Evolutionary conservation across 2,888 invertebrate species (phyloP), one percentile per base, ranked within the genome.

Genomic region (Trilocha varians): DNA sequence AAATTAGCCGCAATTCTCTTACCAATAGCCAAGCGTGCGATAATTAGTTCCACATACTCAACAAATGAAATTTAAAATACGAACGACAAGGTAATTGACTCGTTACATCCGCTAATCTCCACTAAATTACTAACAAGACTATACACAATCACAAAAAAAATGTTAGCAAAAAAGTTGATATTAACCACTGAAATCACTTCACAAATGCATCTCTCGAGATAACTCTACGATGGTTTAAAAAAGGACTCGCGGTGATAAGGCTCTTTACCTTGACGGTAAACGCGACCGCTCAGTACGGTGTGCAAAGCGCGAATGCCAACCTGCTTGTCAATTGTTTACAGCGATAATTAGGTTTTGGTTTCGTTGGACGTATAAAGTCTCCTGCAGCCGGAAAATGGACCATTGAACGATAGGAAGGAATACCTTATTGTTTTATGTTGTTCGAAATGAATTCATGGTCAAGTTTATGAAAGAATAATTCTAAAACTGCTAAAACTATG

Each of bases 361-460:
- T 68, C 75, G 78, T 79, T 80, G 75, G 77, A 76, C 65, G 73
- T 71, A 70, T 70, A 77, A 75, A 83, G 80, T 79, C 75, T 80
- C 56, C 41, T 45, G 60, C 53, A 62, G 59, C 65, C 70, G 78
- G 78, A 78, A 80, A 80, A 80, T 77, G n/a, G n/a, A n/a, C n/a
- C n/a, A n/a, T n/a, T n/a, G n/a, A n/a, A n/a, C n/a, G n/a, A n/a
- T n/a, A n/a, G n/a, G n/a, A n/a, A n/a, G n/a, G n/a, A n/a, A n/a
- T n/a, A n/a, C n/a, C n/a, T n/a, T n/a, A n/a, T n/a, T n/a, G n/a
- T n/a, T n/a, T n/a, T n/a, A n/a, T n/a, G n/a, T n/a, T n/a, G n/a
- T n/a, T n/a, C n/a, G n/a, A n/a, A n/a, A n/a, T n/a, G n/a, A n/a
- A n/a, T n/a, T n/a, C n/a, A n/a, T n/a, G n/a, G n/a, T n/a, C n/a